Conservation (phyloP, 2,113 vertebrate species). For the Egretta garzetta region DNA sequence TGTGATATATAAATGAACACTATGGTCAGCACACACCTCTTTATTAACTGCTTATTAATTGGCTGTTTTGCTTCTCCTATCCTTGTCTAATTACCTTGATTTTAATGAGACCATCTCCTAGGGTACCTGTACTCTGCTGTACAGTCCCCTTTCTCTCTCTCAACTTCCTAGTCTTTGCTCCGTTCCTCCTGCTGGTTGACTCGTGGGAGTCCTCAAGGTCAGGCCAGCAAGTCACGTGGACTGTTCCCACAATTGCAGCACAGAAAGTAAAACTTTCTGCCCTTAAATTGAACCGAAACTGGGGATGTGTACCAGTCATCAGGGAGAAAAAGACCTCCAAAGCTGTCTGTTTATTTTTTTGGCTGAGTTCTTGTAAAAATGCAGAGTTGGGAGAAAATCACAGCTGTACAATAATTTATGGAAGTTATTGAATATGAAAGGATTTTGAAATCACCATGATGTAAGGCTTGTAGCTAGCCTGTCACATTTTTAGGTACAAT, state of each 20-base stretch:
- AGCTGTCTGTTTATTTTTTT: not conserved
- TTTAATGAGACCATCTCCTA: not conserved
- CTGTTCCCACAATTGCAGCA: not conserved
- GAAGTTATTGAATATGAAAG: not conserved
- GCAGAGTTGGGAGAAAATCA: not conserved
- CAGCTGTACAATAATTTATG: not conserved
- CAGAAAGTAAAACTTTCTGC: not conserved
- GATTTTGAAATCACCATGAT: not conserved
- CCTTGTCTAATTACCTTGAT: not conserved
- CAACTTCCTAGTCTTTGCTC: not conserved
- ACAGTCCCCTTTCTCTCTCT: not conserved
- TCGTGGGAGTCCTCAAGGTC: not conserved
- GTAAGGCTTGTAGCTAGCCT: not conserved
- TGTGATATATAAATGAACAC: not conserved
- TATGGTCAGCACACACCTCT: not conserved
- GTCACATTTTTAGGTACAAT: not conserved
- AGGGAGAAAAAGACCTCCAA: not conserved
- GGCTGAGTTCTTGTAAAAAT: not conserved
- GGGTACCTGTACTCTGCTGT: not conserved
- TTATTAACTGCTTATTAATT: not conserved
- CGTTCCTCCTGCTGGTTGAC: not conserved
- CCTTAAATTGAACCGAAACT: constrained; percentile 22
- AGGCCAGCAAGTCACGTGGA: not conserved
- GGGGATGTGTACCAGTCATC: not conserved
- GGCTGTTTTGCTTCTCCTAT: not conserved